Conservation (phyloP, 2,797 vertebrate species). For the Delichon dasypus region DNA sequence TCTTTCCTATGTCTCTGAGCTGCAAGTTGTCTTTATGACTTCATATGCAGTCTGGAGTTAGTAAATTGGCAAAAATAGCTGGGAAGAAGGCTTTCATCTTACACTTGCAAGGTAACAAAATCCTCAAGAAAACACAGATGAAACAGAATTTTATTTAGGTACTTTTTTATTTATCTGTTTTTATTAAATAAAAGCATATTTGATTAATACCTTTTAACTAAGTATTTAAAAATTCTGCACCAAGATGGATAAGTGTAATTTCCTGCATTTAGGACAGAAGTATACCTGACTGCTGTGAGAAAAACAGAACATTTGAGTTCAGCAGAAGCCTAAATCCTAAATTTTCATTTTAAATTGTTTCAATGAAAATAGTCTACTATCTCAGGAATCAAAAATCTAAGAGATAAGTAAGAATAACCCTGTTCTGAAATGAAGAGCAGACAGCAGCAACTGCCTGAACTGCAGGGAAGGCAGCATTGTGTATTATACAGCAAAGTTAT, state of each 20-base stretch:
- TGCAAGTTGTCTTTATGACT: neutral
- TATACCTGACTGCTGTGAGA: neutral
- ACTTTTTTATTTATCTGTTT: neutral
- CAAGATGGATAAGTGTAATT: neutral
- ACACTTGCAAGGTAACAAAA: neutral
- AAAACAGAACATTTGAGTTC: neutral
- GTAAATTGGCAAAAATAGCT: neutral
- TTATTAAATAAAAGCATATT: neutral
- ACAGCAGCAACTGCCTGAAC: neutral
- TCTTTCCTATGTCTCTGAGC: neutral
- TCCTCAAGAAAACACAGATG: neutral
- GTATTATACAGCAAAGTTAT: neutral
- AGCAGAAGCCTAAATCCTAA: neutral
- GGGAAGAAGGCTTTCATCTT: neutral
- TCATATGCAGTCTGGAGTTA: neutral
- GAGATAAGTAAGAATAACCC: neutral
- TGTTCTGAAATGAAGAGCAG: neutral
- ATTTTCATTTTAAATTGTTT: neutral
- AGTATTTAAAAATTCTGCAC: neutral
- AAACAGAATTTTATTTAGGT: neutral
- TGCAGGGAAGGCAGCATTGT: neutral
- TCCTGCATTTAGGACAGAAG: neutral
- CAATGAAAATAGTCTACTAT: neutral
- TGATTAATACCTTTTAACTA: neutral
- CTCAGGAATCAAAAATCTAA: neutral